Evolutionary conservation across 2,888 invertebrate species (phyloP), one percentile per base, ranked within the genome.

Genomic region (Phytoseiulus persimilis): DNA sequence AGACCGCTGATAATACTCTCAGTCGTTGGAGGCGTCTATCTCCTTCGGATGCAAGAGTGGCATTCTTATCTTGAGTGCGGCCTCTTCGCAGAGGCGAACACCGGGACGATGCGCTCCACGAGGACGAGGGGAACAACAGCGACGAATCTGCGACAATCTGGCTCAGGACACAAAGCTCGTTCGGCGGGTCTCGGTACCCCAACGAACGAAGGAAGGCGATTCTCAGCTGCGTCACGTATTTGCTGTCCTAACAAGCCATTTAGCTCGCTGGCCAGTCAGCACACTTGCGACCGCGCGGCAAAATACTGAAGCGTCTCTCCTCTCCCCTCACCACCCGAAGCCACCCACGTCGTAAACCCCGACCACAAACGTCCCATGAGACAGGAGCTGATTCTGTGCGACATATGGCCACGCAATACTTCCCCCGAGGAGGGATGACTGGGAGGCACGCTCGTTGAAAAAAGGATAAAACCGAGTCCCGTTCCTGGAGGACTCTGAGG

Each of bases 191-290:
- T 23, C 65, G 65, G 65, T 65, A 18, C 18, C 65, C 65, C 65
- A 65, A 65, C 65, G 18, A 65, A 65, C 65, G 65, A 65, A 23
- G 18, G 65, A 3, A 18, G 65, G 65, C 65, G 65, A 65, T 65
- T 65, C 65, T 65, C 65, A 65, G 65, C 65, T 65, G 65, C 65
- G 65, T 65, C 65, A 65, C 65, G 65, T 65, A 65, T 65, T 65
- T 65, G 65, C 65, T 65, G 65, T 65, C 65, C 65, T 65, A 65
- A 65, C 65, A 65, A 65, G 65, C 65, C 65, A 65, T 65, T 65
- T 65, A 65, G 65, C 65, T 65, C 65, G 65, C 65, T 65, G 65
- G 65, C 65, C 65, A 65, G 65, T 65, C 65, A 28, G 65, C 65
- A 65, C 65, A 28, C 65, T 65, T 18, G 65, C 65, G 65, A 14